Conservation (phyloP, 2,113 vertebrate genomes). For the Hippocampus comes region DNA sequence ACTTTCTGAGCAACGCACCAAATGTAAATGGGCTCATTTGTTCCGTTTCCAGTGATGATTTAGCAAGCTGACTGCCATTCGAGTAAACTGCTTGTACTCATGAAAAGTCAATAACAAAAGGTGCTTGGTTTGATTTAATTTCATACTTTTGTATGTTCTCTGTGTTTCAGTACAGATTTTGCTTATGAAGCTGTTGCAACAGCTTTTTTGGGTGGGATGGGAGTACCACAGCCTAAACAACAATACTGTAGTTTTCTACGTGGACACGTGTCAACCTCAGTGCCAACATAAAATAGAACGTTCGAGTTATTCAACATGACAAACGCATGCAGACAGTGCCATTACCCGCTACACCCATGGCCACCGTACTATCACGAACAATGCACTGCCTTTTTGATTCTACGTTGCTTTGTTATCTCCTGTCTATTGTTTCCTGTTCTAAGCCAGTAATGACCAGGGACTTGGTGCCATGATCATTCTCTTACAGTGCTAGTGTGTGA, state of each 20-base stretch:
- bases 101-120: conserved; percentile 26
- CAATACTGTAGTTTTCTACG: not conserved
- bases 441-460: conserved; percentile 81
- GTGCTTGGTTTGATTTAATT: conserved; percentile 50
- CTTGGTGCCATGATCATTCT: conserved; percentile 79
- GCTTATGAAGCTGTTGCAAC: not conserved
- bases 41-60: not conserved
- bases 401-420: conserved; percentile 14
- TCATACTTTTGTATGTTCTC: conserved; percentile 6
- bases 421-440: conserved; percentile 68
- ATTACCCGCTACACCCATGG: conserved; percentile 11
- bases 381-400: conserved; percentile 67
- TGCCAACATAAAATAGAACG: conserved; percentile 1
- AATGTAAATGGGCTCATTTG: not conserved
- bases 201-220: not conserved
- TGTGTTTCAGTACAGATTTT: not conserved
- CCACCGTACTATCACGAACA: conserved; percentile 53
- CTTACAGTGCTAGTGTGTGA: conserved; percentile 84
- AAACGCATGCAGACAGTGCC: not conserved
- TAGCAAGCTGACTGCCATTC: not conserved
- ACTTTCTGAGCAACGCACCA: not conserved
- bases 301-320: not conserved
- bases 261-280: not conserved
- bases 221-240: not conserved
- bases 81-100: not conserved